Percentiles rank a stretch among this genome's conserved stretches.
Evolutionary conservation across 1,140 invertebrate species (phyloP).

Genomic region (Neodiprion pinetum): DNA sequence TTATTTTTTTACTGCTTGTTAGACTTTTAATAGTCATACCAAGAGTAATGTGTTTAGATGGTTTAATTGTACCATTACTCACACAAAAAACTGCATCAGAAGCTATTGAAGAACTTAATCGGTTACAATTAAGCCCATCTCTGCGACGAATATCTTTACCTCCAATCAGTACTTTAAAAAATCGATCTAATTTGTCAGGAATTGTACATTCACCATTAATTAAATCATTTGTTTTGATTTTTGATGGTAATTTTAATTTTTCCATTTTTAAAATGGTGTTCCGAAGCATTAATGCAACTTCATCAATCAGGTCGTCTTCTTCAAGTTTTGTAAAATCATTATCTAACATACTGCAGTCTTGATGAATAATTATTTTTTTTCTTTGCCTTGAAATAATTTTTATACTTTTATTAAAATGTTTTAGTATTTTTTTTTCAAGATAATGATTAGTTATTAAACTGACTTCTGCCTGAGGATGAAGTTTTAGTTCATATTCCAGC

Average conservation of each 20-base stretch:
- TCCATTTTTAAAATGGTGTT: background rate
- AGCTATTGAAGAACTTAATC: background rate
- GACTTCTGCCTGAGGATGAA: too few relatives aligned
- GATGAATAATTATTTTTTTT: too few relatives aligned
- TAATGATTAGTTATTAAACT: too few relatives aligned
- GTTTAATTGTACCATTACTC: background rate
- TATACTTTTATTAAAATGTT: too few relatives aligned
- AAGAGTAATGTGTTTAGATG: background rate
- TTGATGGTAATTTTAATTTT: background rate
- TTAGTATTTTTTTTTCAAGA: too few relatives aligned
- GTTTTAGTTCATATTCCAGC: too few relatives aligned
- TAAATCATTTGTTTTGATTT: background rate
- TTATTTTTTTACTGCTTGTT: slow-evolving; percentile 23
- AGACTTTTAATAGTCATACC: slow-evolving; percentile 7
- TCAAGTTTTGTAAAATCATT: too few relatives aligned
- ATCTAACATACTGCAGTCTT: too few relatives aligned
- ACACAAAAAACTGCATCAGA: background rate
- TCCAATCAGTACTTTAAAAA: background rate
- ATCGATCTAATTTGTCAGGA: background rate
- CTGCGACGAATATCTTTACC: background rate
- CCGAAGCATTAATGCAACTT: background rate
- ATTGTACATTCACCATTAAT: background rate
- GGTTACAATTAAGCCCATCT: background rate
- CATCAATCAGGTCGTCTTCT: background rate
- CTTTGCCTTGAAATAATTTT: too few relatives aligned